A percentile compares a stretch with the other conserved stretches of the same genome.
Evolutionary conservation across 2,113 vertebrate species (phyloP).

Genomic region (Pygathrix nemaeus): DNA sequence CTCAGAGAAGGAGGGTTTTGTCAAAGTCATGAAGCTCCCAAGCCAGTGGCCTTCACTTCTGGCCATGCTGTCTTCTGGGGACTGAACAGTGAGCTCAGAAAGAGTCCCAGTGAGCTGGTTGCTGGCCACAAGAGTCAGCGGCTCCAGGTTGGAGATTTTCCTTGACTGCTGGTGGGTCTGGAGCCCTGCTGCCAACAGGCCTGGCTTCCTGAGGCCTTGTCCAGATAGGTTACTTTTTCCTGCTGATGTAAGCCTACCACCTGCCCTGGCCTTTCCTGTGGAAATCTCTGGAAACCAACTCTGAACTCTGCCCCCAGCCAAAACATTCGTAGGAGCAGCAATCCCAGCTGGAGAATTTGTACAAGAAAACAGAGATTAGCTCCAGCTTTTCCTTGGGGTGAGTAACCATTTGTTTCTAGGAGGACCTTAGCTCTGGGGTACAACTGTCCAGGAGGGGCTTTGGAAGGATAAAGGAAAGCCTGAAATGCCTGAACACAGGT

Average conservation of each 20-base stretch:
- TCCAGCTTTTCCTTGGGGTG: not conserved
- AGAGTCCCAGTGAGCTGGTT: not conserved
- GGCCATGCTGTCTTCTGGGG: not conserved
- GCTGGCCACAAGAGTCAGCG: not conserved
- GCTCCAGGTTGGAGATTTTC: not conserved
- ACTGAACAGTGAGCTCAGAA: not conserved
- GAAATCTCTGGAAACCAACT: not conserved
- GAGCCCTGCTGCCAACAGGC: not conserved
- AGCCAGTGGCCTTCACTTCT: not conserved
- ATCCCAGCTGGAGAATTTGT: not conserved
- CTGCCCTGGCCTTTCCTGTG: not conserved
- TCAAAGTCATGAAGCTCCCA: not conserved
- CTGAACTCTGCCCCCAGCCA: not conserved
- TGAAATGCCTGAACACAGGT: not conserved
- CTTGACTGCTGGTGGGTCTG: not conserved
- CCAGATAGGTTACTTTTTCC: not conserved
- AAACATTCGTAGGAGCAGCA: not conserved
- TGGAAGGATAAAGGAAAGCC: not conserved
- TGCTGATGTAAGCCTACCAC: not conserved
- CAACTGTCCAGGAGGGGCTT: not conserved
- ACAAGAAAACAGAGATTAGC: not conserved
- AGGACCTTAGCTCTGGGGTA: not conserved
- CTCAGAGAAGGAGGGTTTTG: not conserved
- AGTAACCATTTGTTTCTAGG: not conserved
- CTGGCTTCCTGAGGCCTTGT: not conserved